Conservation (phyloP, 1,140 invertebrate genomes). For the Drosophila nebulosa region DNA sequence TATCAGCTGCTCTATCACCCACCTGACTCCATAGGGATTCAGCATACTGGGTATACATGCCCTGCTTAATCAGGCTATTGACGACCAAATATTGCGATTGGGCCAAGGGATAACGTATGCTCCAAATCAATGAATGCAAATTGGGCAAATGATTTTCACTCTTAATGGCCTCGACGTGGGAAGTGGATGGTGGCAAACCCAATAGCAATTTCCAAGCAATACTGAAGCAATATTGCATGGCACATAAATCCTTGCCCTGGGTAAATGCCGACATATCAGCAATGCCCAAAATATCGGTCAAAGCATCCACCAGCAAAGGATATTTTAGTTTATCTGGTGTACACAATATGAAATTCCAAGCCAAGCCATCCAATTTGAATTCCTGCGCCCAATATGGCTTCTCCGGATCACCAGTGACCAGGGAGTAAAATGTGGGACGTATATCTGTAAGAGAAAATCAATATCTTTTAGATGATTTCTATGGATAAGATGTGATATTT, state of each 20-base stretch:
- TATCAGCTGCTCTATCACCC: slow-evolving; percentile 68
- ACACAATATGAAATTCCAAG: slow-evolving; percentile 95
- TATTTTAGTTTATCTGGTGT: slow-evolving; percentile 95
- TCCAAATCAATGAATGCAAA: slow-evolving; percentile 83
- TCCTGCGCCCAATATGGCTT: slow-evolving; percentile 83
- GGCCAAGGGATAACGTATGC: slow-evolving; percentile 70
- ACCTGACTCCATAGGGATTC: slow-evolving; percentile 72
- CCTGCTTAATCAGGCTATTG: slow-evolving; percentile 78
- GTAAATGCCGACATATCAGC: slow-evolving; percentile 84
- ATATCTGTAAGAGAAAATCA: slow-evolving; percentile 40
- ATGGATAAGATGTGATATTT: background rate
- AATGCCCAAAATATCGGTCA: slow-evolving; percentile 90
- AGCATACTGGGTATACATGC: slow-evolving; percentile 80
- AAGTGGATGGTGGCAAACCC: slow-evolving; percentile 92
- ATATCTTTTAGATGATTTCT: background rate
- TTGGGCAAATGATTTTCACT: slow-evolving; percentile 79
- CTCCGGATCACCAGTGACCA: slow-evolving; percentile 54
- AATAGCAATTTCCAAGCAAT: slow-evolving; percentile 84
- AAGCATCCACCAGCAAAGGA: slow-evolving; percentile 90
- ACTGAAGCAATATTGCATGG: slow-evolving; percentile 94
- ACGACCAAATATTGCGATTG: slow-evolving; percentile 73
- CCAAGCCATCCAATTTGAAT: slow-evolving; percentile 95
- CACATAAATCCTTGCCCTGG: slow-evolving; percentile 86
- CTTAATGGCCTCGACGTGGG: slow-evolving; percentile 91
- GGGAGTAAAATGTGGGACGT: slow-evolving; percentile 78